Conservation (phyloP, 2,113 vertebrate species). For the Pollachius pollachius region DNA sequence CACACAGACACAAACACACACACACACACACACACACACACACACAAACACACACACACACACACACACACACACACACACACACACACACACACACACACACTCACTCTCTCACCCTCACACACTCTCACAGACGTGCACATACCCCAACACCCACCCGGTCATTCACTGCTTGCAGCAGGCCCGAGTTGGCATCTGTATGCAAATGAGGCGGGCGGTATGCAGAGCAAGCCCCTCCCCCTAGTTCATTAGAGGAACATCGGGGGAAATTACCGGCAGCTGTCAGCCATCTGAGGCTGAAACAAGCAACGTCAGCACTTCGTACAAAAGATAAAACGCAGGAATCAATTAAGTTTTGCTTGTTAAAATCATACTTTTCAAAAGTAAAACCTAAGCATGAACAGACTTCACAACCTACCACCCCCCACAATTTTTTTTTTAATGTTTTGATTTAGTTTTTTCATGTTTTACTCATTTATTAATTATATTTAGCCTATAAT, state of each 20-base stretch:
- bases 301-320: constrained; percentile 1
- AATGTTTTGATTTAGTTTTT: no score
- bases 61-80: constrained; percentile 11
- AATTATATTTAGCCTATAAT: no score
- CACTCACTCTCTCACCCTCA: constrained; percentile 12
- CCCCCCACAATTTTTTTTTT: no score
- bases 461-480: no score
- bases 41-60: constrained; percentile 9
- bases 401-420: neutral
- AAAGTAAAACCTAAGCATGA: neutral
- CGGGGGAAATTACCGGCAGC: constrained; percentile 13
- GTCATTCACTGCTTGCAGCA: constrained; percentile 19
- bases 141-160: constrained; percentile 16
- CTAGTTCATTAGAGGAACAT: constrained; percentile 10
- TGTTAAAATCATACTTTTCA: neutral
- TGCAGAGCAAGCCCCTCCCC: constrained; percentile 21
- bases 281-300: constrained; percentile 1
- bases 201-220: constrained; percentile 47
- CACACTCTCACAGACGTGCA: constrained; percentile 7
- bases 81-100: constrained; percentile 10
- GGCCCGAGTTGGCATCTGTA: constrained; percentile 54
- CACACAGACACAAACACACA: no score
- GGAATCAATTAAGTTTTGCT: neutral
- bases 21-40: no score
- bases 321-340: neutral